A percentile compares a stretch with the other conserved stretches of the same genome.
Conservation (phyloP, 1,140 invertebrate species). For the Magallana angulata region DNA sequence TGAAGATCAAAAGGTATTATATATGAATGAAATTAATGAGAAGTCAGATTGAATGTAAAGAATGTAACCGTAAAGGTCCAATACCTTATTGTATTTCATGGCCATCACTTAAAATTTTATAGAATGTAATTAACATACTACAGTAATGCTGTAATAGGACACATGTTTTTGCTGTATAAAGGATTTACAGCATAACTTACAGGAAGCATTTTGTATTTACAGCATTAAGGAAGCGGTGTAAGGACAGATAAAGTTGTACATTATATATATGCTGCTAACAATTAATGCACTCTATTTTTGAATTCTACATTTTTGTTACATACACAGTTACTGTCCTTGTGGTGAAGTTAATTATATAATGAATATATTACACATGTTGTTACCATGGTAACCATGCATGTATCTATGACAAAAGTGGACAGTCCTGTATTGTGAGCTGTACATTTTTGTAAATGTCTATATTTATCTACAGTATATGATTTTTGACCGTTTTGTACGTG, state of each 20-base stretch:
- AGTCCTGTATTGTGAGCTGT: not conserved
- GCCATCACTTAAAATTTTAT: too few relatives aligned
- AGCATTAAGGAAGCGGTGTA: conserved; percentile 23
- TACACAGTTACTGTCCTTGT: conserved; percentile 13
- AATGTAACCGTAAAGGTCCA: too few relatives aligned
- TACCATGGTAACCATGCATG: conserved; percentile 30
- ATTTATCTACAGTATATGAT: not conserved
- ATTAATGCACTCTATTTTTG: not conserved
- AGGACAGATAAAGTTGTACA: not conserved
- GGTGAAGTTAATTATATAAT: not conserved
- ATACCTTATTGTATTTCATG: too few relatives aligned
- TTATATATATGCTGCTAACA: conserved; percentile 23
- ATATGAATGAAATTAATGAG: too few relatives aligned
- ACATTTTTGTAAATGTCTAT: not conserved
- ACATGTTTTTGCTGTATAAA: too few relatives aligned
- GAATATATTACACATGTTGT: not conserved
- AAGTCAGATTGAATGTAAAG: too few relatives aligned
- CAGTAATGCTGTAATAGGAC: too few relatives aligned
- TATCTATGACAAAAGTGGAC: not conserved
- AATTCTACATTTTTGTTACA: conserved; percentile 16
- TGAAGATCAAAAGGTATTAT: too few relatives aligned
- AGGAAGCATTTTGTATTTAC: not conserved
- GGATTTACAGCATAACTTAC: too few relatives aligned
- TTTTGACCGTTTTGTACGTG: not conserved
- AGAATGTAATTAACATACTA: too few relatives aligned